Percentiles rank a stretch among this genome's conserved stretches.
Evolutionary conservation across 2,113 vertebrate species (phyloP).

Genomic region (Murina feae): DNA sequence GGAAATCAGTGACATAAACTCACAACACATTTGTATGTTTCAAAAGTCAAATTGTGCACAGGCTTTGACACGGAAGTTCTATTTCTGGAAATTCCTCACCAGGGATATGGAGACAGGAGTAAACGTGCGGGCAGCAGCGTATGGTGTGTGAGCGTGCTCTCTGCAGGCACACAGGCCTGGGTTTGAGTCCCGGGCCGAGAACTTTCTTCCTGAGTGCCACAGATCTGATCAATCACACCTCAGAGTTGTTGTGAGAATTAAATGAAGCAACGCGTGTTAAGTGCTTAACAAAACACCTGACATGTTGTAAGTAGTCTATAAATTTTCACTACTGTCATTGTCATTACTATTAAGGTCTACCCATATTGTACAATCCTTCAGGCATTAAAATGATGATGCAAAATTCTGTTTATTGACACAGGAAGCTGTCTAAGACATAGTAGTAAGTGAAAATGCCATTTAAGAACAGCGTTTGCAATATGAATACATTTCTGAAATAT

Average conservation of each 20-base stretch:
- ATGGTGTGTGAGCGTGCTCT: accelerated
- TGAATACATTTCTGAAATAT: background rate
- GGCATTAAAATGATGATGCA: background rate
- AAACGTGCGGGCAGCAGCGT: background rate
- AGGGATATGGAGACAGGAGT: background rate
- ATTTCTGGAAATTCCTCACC: background rate
- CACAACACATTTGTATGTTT: background rate
- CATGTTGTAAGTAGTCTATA: background rate
- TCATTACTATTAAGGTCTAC: background rate
- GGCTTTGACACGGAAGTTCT: background rate
- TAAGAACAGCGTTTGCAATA: background rate
- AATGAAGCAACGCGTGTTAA: background rate
- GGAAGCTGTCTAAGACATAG: background rate
- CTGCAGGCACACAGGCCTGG: background rate
- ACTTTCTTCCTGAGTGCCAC: background rate
- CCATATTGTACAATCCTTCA: background rate
- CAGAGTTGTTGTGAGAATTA: background rate
- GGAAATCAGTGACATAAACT: background rate
- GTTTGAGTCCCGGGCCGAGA: background rate
- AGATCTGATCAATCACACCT: background rate
- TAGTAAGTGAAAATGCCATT: background rate
- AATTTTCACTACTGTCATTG: background rate
- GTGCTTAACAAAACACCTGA: background rate
- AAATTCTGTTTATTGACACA: background rate
- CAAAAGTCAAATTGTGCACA: background rate